A percentile compares a stretch with the other conserved stretches of the same genome.
phyloP scores from a whole-genome alignment of 2,113 vertebrate genomes.

The Saguinus midas region DNA sequence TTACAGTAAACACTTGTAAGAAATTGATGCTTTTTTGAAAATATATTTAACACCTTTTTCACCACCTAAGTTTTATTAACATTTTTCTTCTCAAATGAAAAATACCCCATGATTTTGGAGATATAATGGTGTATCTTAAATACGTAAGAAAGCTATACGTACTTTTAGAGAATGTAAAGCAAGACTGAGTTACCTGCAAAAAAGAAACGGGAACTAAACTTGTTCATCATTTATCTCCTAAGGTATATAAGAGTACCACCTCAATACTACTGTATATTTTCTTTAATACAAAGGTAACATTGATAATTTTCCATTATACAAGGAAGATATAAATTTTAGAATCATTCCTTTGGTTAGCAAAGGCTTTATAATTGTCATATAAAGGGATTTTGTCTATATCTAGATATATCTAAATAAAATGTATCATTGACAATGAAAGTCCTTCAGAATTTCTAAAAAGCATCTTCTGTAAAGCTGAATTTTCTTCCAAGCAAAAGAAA shows the following conservation, averaged over 20 bases:
- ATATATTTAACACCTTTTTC: background rate
- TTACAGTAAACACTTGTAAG: background rate
- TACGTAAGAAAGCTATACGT: background rate
- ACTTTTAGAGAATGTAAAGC: slow-evolving; percentile 42
- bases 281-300: slow-evolving; percentile 25
- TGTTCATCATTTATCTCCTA: background rate
- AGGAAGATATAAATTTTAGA: slow-evolving; percentile 25
- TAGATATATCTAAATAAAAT: slow-evolving; percentile 29
- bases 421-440: slow-evolving; percentile 10
- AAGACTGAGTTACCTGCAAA: slow-evolving; percentile 36
- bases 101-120: background rate
- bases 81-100: slow-evolving; percentile 34
- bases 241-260: background rate
- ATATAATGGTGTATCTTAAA: background rate
- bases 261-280: background rate
- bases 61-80: background rate
- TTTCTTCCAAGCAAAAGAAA: background rate
- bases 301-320: background rate
- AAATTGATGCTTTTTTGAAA: background rate
- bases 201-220: slow-evolving; percentile 20
- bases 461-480: background rate
- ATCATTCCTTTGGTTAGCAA: slow-evolving; percentile 3
- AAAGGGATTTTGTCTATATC: slow-evolving; percentile 1
- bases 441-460: slow-evolving; percentile 9
- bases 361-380: background rate